Evolutionary conservation across 2,113 vertebrate genomes (phyloP), one percentile per base, ranked within the genome.

Genomic region (Hyperoodon ampullatus): DNA sequence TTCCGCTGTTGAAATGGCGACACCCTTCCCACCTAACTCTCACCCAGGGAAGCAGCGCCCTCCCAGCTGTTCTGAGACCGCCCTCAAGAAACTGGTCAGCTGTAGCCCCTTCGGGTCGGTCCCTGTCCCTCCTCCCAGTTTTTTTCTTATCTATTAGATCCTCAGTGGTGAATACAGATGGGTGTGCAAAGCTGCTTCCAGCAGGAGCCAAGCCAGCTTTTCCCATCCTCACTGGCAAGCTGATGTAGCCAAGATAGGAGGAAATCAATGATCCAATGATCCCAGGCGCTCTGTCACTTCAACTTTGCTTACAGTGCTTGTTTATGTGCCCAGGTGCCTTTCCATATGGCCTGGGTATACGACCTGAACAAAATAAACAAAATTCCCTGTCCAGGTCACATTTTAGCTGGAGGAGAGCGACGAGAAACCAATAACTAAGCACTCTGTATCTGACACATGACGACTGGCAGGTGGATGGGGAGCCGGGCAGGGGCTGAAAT

Each of bases 361-460:
- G 16, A 5, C 23, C 68, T 2, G 3, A 86, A 18, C 30, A 15
- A 33, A 24, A 39, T 3, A 60, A 55, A 85, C 39, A 53, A 21
- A 23, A 39, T 2, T 28, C 68, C 42, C 18, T 10, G 63, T 24
- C 18, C 4, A 0, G 47, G 6, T 30, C 39, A 9, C 24, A 4
- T n/a, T 53, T 13, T 5, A 12, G 42, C 42, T 11, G 42, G 4
- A 74, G 66, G 18, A n/a, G 42, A 42, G 10, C 3, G 4, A 33
- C n/a, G 10, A 15, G 61, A 65, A 71, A 44, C 72, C 16, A 2
- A 15, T 2, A 61, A 33, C 2, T 61, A 12, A 58, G 35, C 1
- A 10, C 11, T 26, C 5, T 0, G 8, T 8, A 9, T 1, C 1
- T 10, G 15, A 8, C 39, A 23, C 8, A 0, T 0, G 30, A 14